A percentile compares a stretch with the other conserved stretches of the same genome.
phyloP scores from a whole-genome alignment of 1,140 invertebrate genomes.

The Aporrectodea caliginosa region DNA sequence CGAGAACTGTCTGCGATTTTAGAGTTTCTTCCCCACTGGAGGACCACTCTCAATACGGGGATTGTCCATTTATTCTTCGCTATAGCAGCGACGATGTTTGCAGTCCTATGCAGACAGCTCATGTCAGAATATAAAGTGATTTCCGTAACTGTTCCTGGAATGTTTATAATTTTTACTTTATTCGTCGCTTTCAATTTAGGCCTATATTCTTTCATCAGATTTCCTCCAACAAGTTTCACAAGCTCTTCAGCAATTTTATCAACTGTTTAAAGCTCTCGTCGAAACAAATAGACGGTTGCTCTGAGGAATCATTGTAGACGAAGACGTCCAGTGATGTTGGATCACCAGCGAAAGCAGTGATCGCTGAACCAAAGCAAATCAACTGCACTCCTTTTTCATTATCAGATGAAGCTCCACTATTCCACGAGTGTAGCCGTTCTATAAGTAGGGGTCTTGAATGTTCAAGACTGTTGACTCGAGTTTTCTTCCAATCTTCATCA shows the following conservation, averaged over 20 bases:
- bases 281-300: too few species aligned
- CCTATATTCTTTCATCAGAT: neutral
- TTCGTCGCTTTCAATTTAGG: neutral
- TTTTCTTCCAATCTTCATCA: neutral
- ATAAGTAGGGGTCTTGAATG: neutral
- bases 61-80: neutral
- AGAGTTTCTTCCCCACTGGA: neutral
- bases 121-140: neutral
- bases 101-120: neutral
- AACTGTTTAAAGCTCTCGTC: neutral
- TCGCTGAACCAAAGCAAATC: too few species aligned
- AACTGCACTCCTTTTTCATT: too few species aligned
- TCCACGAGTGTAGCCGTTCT: neutral
- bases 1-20: neutral
- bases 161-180: neutral
- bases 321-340: too few species aligned
- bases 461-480: neutral
- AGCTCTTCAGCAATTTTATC: neutral
- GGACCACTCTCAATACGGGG: neutral
- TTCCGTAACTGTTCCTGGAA: neutral
- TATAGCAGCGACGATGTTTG: neutral
- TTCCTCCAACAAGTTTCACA: neutral
- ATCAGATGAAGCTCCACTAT: too few species aligned
- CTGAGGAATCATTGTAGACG: too few species aligned
- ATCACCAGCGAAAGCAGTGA: too few species aligned